These are phyloP conservation scores for Drosophila sordidapex DNA, from an alignment of 2,888 invertebrate species.

Conservation along the genomic window DNA sequence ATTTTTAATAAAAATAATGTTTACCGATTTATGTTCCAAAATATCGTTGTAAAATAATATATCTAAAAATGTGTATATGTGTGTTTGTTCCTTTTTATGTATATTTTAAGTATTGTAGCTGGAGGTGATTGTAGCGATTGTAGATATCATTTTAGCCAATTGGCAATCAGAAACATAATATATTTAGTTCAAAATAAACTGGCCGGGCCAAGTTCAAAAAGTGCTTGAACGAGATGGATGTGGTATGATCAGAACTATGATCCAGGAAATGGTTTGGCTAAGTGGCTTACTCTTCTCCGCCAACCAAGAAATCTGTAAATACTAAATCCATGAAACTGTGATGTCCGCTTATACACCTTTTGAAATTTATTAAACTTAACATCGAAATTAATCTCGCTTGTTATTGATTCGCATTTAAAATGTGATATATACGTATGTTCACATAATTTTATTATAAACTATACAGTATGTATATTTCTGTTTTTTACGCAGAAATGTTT, in stretches of 20 bases:
- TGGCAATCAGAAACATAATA: background rate
- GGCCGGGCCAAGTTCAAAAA: slow-evolving; percentile 20
- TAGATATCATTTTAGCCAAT: background rate
- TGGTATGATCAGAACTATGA: slow-evolving; percentile 27
- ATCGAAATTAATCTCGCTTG: background rate
- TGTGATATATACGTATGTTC: background rate
- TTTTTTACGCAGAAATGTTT: background rate
- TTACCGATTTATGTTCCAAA: background rate
- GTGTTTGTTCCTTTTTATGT: background rate
- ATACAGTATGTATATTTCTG: background rate
- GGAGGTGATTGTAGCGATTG: background rate
- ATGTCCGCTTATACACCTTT: background rate
- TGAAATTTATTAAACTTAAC: background rate
- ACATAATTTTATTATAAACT: background rate
- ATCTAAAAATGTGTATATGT: background rate
- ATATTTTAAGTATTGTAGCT: background rate
- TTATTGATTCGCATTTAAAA: background rate
- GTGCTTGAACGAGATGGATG: background rate
- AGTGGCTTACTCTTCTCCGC: background rate
- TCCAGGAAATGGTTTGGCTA: slow-evolving; percentile 20
- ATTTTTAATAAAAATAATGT: background rate
- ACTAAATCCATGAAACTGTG: background rate
- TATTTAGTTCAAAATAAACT: background rate
- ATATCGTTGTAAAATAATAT: background rate
- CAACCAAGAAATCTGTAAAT: background rate